Base-by-base conservation (phyloP, 2,888 invertebrate genomes). In the Erynnis tages region DNA sequence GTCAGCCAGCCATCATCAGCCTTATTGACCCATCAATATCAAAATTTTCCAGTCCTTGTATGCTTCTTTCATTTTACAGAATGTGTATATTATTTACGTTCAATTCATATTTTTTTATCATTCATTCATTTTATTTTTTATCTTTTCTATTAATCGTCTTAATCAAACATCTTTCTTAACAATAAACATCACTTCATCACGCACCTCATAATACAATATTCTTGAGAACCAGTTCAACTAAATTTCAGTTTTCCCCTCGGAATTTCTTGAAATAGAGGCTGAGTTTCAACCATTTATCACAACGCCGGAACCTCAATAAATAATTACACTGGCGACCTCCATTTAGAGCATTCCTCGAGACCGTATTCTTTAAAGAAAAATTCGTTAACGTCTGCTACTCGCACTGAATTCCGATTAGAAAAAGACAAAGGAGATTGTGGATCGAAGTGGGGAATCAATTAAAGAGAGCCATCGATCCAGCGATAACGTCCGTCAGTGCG, bases 401-500 rank as follows among this genome's bases (percentile, higher is more conserved):
- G 63, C 58, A 62, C 68, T 77, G 81, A 80, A 82, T 82, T 76
- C 73, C 82, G 79, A 86, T 82, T 80, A 79, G 79, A 78, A 76
- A 77, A 81, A 85, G 82, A 85, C 86, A 85, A 86, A 83, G 82
- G 71, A 70, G 76, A 75, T 77, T 80, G 79, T 76, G 67, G 74
- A 49, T 67, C 62, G 67, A 72, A 77, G 69, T 72, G 67, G 79
- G 71, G 79, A 87, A 87, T 87, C 88, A 88, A 88, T 88, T 88
- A 89, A 87, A 83, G 80, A 66, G 73, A 65, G 72, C 82, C 82
- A 82, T 88, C 80, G 87, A 87, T 88, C 76, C 70, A 68, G 56
- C 79, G 88, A 88, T 88, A 85, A 76, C 62, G 66, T 61, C 66
- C 57, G 58, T 61, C 62, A 62, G 60, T 67, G 77, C 70, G 69